Conservation (phyloP, 2,888 invertebrate species). For the Biston stratarius region DNA sequence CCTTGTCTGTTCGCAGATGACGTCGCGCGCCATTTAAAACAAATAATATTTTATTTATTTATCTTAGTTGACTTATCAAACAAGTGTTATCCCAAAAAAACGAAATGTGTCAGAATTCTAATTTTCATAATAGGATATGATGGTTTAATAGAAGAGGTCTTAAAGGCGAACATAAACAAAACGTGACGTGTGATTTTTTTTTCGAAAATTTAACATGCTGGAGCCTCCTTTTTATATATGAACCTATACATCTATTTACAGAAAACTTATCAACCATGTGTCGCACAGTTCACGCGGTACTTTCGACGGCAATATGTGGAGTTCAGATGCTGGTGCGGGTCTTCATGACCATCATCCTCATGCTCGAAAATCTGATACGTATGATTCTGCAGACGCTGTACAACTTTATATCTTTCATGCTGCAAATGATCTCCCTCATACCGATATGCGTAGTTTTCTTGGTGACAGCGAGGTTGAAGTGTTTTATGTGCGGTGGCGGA, state of each 20-base stretch:
- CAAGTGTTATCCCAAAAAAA: too few species aligned
- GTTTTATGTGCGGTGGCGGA: slow-evolving; percentile 74
- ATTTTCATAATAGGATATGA: too few species aligned
- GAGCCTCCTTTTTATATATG: background rate
- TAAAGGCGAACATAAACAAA: too few species aligned
- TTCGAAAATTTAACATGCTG: too few species aligned
- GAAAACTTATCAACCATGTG: slow-evolving; percentile 64
- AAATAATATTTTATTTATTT: too few species aligned
- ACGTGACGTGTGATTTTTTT: too few species aligned
- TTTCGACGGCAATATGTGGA: slow-evolving; percentile 68
- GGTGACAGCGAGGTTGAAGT: slow-evolving; percentile 67
- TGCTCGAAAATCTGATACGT: slow-evolving; percentile 74
- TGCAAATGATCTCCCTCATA: slow-evolving; percentile 73
- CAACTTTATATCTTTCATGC: slow-evolving; percentile 73
- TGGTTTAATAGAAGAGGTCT: too few species aligned
- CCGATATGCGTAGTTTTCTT: slow-evolving; percentile 75
- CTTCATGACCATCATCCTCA: slow-evolving; percentile 74
- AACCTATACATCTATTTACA: slow-evolving; percentile 42
- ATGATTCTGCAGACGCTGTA: slow-evolving; percentile 74
- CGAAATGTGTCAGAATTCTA: too few species aligned
- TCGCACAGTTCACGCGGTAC: slow-evolving; percentile 68
- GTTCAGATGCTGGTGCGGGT: slow-evolving; percentile 75
- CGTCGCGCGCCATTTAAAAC: too few species aligned
- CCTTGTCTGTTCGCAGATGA: too few species aligned
- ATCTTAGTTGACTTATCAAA: too few species aligned